Evolutionary conservation across 2,113 vertebrate species (phyloP).

Genomic region (Thinocorus orbignyianus): DNA sequence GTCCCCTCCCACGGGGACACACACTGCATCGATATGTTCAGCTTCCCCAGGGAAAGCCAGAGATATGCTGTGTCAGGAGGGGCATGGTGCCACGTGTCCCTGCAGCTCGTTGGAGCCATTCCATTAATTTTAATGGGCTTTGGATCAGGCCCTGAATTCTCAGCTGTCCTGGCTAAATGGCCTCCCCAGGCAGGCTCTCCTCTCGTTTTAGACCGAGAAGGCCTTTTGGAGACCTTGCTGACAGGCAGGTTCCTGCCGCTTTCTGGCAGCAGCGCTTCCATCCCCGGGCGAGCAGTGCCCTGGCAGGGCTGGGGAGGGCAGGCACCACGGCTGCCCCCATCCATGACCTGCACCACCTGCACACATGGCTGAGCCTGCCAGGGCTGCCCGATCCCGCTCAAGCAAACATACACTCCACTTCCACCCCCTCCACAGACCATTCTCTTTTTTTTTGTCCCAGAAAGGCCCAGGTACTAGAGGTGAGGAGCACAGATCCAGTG

Average conservation of each 20-base stretch:
- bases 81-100: background rate
- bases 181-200: background rate
- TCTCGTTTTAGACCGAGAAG: background rate
- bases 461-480: background rate
- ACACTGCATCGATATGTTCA: fast-evolving
- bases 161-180: conserved; percentile 29
- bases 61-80: conserved; percentile 34
- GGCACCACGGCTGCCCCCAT: background rate
- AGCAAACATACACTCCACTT: background rate
- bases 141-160: conserved; percentile 51
- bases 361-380: fast-evolving
- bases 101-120: conserved; percentile 13
- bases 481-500: fast-evolving
- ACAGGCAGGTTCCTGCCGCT: background rate
- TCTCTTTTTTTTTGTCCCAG: background rate
- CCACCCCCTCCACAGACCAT: background rate
- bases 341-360: background rate
- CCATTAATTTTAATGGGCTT: conserved; percentile 42
- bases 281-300: fast-evolving
- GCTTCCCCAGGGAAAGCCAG: background rate
- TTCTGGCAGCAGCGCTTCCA: background rate
- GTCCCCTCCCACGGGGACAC: fast-evolving
- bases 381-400: background rate
- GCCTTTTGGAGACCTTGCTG: background rate
- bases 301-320: background rate